Evolutionary conservation across 2,797 vertebrate species (phyloP), one percentile per base, ranked within the genome.

Genomic region (Phrynocephalus forsythii): DNA sequence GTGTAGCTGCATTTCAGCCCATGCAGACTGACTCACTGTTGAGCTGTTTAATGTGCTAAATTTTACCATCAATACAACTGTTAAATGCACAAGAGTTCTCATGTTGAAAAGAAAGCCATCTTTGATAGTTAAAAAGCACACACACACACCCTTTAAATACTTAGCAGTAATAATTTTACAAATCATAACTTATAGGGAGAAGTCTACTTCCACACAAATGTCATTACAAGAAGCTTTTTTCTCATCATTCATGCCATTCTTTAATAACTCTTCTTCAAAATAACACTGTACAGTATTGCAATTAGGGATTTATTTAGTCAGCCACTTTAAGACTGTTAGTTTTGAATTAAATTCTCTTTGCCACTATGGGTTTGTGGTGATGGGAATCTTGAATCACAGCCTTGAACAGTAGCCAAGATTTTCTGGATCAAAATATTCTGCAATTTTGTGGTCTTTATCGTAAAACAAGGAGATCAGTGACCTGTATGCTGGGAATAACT

Each of bases 321-420:
- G 73, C 63, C 83, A 90, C 18, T 91, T 3, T 85, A 79, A 82
- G 83, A 72, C 71, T 77, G 20, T 87, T 38, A 44, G 6, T 87
- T 88, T 33, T 86, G 48, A 93, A 87, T 10, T 81, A 78, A 38
- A 67, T 71, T 91, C 44, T 88, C 0, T 87, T 87, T 82, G 48
- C 63, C 88, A 84, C 7, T 24, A 63, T 63, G 60, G 60, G 60
- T 44, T 79, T 86, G 90, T 84, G 33, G 48, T 79, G 87, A 89
- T 84, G 30, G 3, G 1, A 56, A 50, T 87, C 28, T 67, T 86
- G 79, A 87, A 75, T 87, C 56, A 75, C 28, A 90, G 26, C 48
- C 85, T 68, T 2, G 28, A 90, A 76, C n/a, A 33, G 30, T 33
- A 83, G 86, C 63, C 3, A 88, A 86, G 68, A 56, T 38, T n/a